Conservation (phyloP, 2,113 vertebrate species). For the Heterocephalus glaber region DNA sequence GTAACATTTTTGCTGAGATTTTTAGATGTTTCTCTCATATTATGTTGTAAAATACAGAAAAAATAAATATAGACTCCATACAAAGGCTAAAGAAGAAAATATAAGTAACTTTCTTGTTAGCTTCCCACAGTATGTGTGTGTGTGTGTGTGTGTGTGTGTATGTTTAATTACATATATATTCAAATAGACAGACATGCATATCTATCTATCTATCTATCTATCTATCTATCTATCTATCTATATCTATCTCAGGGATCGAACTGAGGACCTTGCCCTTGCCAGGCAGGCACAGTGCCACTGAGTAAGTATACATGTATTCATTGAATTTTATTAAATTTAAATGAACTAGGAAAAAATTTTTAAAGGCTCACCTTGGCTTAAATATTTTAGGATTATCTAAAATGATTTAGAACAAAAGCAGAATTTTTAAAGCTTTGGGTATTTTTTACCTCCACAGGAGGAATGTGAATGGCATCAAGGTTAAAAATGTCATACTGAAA, state of each 20-base stretch:
- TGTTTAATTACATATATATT: not conserved
- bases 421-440: not conserved
- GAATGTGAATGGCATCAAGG: not conserved
- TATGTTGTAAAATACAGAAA: not conserved
- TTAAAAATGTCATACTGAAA: not conserved
- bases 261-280: too few species aligned
- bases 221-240: too few species aligned
- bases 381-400: not conserved
- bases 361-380: not conserved
- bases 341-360: not conserved
- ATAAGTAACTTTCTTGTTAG: not conserved
- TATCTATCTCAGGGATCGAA: too few species aligned
- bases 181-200: not conserved
- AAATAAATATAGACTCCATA: slow-evolving; percentile 14
- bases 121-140: not conserved
- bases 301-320: not conserved
- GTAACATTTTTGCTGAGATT: not conserved
- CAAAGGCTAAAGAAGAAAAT: not conserved
- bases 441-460: not conserved
- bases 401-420: not conserved
- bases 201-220: too few species aligned
- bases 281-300: too few species aligned
- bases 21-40: not conserved
- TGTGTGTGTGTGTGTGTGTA: too few species aligned
- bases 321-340: slow-evolving; percentile 30